A percentile compares a stretch with the other conserved stretches of the same genome.
phyloP scores from a whole-genome alignment of 1,140 invertebrate species.

The Sinella curviseta region DNA sequence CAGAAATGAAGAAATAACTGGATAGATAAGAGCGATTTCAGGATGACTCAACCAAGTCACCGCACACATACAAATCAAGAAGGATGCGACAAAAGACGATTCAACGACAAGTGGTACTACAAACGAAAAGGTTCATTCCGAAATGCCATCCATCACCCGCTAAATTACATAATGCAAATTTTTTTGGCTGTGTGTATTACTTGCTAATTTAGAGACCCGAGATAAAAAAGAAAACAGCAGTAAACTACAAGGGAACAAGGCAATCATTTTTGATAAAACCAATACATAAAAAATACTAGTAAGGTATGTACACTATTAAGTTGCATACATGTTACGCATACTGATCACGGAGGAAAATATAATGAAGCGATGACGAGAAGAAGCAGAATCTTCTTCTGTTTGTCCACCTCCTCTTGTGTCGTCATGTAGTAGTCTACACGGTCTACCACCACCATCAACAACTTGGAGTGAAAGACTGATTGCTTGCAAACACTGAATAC shows the following conservation, averaged over 20 bases:
- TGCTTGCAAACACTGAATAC: background rate
- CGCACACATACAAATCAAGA: too few relatives aligned
- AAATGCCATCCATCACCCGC: too few relatives aligned
- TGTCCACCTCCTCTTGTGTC: background rate
- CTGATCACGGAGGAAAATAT: background rate
- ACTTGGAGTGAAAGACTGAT: background rate
- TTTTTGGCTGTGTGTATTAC: too few relatives aligned
- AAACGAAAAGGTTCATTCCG: too few relatives aligned
- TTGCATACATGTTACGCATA: background rate
- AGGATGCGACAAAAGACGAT: too few relatives aligned
- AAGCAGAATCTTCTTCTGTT: background rate
- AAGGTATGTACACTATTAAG: background rate
- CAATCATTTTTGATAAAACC: conserved; percentile 11
- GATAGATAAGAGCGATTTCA: too few relatives aligned
- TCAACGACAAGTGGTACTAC: too few relatives aligned
- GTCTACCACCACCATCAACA: background rate
- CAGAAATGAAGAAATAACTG: too few relatives aligned
- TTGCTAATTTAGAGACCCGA: too few relatives aligned
- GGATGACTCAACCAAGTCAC: too few relatives aligned
- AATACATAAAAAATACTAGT: conserved; percentile 4
- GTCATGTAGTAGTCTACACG: background rate
- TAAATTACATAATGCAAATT: too few relatives aligned
- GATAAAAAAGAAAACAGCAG: too few relatives aligned
- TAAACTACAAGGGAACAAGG: background rate
- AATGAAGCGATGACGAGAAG: background rate